phyloP scores from a whole-genome alignment of 1,140 invertebrate genomes.

The Anadara kagoshimensis region DNA sequence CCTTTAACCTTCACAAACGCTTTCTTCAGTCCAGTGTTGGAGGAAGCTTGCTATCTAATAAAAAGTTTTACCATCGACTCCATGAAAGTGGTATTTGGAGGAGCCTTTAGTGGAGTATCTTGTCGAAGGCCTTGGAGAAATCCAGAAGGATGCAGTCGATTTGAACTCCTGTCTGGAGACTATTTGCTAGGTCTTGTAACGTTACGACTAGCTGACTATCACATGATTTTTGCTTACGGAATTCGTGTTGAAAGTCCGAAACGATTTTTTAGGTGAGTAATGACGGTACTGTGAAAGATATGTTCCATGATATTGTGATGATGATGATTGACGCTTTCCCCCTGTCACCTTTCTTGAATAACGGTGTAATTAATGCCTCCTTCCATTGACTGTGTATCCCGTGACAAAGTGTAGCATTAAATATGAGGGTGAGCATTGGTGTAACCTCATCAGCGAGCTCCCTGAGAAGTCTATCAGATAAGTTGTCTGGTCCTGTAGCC shows the following conservation, averaged over 20 bases:
- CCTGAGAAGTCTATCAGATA: too few relatives aligned
- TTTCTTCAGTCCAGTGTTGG: too few relatives aligned
- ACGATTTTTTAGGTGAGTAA: slow-evolving; percentile 34
- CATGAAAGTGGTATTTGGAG: too few relatives aligned
- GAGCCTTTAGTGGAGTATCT: too few relatives aligned
- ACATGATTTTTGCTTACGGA: slow-evolving; percentile 22
- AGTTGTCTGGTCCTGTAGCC: slow-evolving; percentile 8
- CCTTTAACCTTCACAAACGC: too few relatives aligned
- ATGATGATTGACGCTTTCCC: slow-evolving; percentile 22
- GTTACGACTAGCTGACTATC: slow-evolving; percentile 33
- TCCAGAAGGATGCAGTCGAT: too few relatives aligned
- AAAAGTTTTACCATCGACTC: too few relatives aligned
- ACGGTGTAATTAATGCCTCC: slow-evolving; percentile 18
- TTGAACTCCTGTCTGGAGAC: slow-evolving; percentile 8
- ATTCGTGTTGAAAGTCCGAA: slow-evolving; percentile 33
- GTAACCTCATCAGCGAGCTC: too few relatives aligned
- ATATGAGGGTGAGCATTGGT: too few relatives aligned
- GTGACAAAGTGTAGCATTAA: slow-evolving; percentile 1
- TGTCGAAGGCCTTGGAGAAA: too few relatives aligned
- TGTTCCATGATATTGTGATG: slow-evolving; percentile 42
- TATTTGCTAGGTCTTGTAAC: slow-evolving; percentile 1
- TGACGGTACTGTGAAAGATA: slow-evolving; percentile 31
- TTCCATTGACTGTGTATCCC: slow-evolving; percentile 29
- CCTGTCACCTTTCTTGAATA: too few relatives aligned
- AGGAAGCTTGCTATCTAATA: too few relatives aligned